Evolutionary conservation across 2,888 invertebrate species (phyloP).

Genomic region (Philonicus albiceps): DNA sequence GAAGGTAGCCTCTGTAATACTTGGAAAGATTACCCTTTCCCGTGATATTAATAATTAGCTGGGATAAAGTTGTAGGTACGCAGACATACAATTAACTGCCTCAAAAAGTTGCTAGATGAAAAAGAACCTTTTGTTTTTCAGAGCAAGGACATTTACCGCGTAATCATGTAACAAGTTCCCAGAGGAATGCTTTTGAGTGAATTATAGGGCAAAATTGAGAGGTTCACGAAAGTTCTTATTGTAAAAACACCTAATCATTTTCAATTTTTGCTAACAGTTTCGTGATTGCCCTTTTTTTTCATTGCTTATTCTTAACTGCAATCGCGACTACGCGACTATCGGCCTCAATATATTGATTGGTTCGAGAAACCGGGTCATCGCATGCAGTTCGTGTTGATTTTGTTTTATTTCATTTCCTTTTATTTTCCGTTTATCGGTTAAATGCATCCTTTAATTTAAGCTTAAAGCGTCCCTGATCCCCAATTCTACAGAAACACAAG

Average conservation of each 20-base stretch:
- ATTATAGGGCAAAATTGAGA: not conserved
- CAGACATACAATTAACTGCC: not conserved
- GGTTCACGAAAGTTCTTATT: not conserved
- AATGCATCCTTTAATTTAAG: not conserved
- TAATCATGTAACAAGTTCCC: not conserved
- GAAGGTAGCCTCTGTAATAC: not conserved
- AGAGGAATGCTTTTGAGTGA: not conserved
- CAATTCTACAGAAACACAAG: not conserved
- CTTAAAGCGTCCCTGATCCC: not conserved
- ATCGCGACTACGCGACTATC: not conserved
- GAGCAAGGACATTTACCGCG: not conserved
- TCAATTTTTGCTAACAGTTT: not conserved
- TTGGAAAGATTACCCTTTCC: not conserved
- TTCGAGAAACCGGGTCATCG: not conserved
- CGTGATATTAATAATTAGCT: not conserved
- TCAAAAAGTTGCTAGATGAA: not conserved
- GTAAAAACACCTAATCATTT: not conserved
- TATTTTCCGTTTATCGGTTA: not conserved
- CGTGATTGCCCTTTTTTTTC: not conserved
- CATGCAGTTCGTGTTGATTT: not conserved
- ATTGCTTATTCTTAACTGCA: not conserved
- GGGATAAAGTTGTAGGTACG: not conserved
- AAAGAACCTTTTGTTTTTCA: not conserved
- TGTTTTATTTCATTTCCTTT: not conserved
- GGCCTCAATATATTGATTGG: not conserved